Percentiles rank a stretch among this genome's conserved stretches.
These are phyloP conservation scores for Trichoplusia ni DNA, from an alignment of 1,140 invertebrate genomes.

Conservation along the genomic window DNA sequence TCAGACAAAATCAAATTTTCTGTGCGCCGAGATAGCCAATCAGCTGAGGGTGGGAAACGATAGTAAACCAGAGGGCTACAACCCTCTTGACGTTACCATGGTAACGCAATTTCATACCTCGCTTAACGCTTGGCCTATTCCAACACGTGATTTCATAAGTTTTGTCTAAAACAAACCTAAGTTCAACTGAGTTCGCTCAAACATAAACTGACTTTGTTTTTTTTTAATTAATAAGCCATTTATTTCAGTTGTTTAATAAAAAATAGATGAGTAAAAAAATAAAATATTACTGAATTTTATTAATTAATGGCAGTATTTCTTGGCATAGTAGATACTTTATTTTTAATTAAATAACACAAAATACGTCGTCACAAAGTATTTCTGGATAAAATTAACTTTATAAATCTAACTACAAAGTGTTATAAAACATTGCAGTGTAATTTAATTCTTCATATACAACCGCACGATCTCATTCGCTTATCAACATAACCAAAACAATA, in stretches of 20 bases:
- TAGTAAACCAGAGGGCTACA: slow-evolving; percentile 53
- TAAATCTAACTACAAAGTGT: no score
- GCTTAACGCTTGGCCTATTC: slow-evolving; percentile 37
- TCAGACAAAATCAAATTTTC: slow-evolving; percentile 36
- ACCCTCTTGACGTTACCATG: slow-evolving; percentile 68
- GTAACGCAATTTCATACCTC: slow-evolving; percentile 69
- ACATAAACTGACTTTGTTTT: neutral
- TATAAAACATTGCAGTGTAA: no score
- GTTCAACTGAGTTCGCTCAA: neutral
- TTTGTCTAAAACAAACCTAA: slow-evolving; percentile 23
- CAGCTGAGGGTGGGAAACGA: slow-evolving; percentile 42
- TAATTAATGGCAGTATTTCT: no score
- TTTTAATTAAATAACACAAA: no score
- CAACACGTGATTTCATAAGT: slow-evolving; percentile 30
- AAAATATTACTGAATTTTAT: no score
- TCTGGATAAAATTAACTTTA: no score
- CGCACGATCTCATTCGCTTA: neutral
- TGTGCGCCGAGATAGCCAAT: slow-evolving; percentile 40
- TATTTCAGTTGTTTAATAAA: neutral
- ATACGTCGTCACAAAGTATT: no score
- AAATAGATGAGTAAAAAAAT: neutral
- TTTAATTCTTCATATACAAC: neutral
- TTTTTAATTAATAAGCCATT: neutral
- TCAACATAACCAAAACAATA: slow-evolving; percentile 34
- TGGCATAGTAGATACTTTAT: no score